A percentile compares a stretch with the other conserved stretches of the same genome.
Evolutionary conservation across 1,140 invertebrate genomes (phyloP).

Genomic region (Pachypeltis micranthus): DNA sequence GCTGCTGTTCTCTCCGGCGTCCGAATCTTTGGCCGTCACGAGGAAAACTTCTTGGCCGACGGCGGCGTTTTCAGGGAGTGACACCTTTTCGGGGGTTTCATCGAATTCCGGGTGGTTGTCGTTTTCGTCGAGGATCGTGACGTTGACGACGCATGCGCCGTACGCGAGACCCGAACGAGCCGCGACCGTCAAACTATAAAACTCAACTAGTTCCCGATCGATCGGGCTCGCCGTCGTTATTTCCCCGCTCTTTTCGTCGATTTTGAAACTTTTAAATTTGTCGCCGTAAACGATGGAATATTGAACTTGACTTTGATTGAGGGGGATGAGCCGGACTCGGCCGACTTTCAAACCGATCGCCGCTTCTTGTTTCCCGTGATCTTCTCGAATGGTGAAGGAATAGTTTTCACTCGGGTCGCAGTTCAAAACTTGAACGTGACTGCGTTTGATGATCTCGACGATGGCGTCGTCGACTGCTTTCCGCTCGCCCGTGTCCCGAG

Average conservation of each 20-base stretch:
- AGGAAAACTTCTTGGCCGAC: slow-evolving; percentile 85
- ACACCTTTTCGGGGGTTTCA: slow-evolving; percentile 59
- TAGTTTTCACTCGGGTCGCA: slow-evolving; percentile 64
- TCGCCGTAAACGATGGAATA: slow-evolving; percentile 81
- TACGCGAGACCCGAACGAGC: slow-evolving; percentile 55
- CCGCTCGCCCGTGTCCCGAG: slow-evolving; percentile 63
- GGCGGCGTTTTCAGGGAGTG: slow-evolving; percentile 72
- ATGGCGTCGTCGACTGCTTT: slow-evolving; percentile 55
- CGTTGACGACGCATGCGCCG: slow-evolving; percentile 59
- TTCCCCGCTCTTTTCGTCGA: slow-evolving; percentile 62
- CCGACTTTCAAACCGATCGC: slow-evolving; percentile 58
- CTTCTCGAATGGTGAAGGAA: slow-evolving; percentile 67
- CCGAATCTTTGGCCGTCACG: slow-evolving; percentile 69
- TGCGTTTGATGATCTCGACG: slow-evolving; percentile 66
- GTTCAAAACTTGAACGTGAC: slow-evolving; percentile 52
- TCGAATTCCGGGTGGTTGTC: slow-evolving; percentile 80
- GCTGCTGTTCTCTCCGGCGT: slow-evolving; percentile 69
- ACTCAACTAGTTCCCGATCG: slow-evolving; percentile 67
- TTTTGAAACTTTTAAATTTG: slow-evolving; percentile 59
- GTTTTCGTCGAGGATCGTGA: slow-evolving; percentile 80
- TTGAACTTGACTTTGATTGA: slow-evolving; percentile 37
- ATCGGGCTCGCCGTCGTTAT: slow-evolving; percentile 67
- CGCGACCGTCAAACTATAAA: slow-evolving; percentile 64
- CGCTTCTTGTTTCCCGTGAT: slow-evolving; percentile 42
- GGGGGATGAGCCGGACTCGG: slow-evolving; percentile 49